Evolutionary conservation across 2,888 invertebrate genomes (phyloP).

Genomic region (Caenorhabditis sinica): DNA sequence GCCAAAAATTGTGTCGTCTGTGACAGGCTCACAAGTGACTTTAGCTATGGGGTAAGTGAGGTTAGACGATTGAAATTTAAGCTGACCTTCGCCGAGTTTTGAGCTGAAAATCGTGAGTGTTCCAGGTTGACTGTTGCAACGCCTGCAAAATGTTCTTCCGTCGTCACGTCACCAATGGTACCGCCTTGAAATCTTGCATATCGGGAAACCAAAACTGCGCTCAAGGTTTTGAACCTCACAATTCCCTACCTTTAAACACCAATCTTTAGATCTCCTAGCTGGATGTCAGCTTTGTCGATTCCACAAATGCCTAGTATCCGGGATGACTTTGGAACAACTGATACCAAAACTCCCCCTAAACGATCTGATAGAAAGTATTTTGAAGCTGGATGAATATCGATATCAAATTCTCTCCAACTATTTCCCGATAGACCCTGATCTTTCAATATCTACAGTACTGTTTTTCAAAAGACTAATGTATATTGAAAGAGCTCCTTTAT

Average conservation of each 20-base stretch:
- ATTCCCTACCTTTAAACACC: not conserved
- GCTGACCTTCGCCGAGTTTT: too few species aligned
- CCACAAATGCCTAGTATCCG: not conserved
- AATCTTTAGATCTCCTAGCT: not conserved
- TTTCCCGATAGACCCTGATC: not conserved
- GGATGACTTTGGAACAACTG: not conserved
- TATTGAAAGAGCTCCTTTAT: not conserved
- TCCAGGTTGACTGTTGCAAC: conserved; percentile 10
- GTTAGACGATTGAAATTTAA: too few species aligned
- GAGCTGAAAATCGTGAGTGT: not conserved
- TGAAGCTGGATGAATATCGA: not conserved
- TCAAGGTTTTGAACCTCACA: not conserved
- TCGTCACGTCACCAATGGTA: not conserved
- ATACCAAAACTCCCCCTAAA: not conserved
- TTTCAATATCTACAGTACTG: not conserved
- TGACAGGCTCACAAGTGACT: not conserved
- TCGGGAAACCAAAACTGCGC: not conserved
- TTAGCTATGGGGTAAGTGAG: conserved; percentile 16
- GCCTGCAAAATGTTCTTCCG: conserved; percentile 41
- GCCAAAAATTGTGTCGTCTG: conserved; percentile 2
- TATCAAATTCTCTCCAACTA: not conserved
- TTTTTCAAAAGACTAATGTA: not conserved
- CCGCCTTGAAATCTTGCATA: not conserved
- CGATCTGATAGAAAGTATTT: not conserved
- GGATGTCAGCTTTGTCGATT: conserved; percentile 12